Percentiles rank a stretch among this genome's conserved stretches.
phyloP scores from a whole-genome alignment of 1,140 invertebrate genomes.

The Philaenus spumarius region DNA sequence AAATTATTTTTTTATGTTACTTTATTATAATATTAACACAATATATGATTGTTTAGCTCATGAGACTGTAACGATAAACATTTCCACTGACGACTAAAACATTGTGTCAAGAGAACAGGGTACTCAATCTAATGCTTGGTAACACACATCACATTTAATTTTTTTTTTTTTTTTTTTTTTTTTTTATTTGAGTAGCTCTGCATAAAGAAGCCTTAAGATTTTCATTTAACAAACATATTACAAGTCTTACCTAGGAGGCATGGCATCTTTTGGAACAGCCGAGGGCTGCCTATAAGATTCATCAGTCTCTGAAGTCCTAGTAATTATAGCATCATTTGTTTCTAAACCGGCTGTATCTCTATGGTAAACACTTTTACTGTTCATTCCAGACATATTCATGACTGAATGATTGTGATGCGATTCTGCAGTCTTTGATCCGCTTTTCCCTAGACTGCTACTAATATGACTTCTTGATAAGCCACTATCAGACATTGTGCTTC shows the following conservation, averaged over 20 bases:
- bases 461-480: slow-evolving; percentile 16
- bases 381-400: not conserved
- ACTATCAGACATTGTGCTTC: slow-evolving; percentile 23
- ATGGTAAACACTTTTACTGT: slow-evolving; percentile 6
- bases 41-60: too few species aligned
- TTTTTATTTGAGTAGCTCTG: too few species aligned
- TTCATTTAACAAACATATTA: too few species aligned
- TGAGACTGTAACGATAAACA: too few species aligned
- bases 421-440: slow-evolving; percentile 9
- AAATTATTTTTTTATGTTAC: too few species aligned
- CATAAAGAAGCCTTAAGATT: too few species aligned
- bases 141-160: too few species aligned
- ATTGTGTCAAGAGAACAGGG: too few species aligned
- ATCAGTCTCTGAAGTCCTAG: slow-evolving; percentile 19
- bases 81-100: too few species aligned
- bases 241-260: slow-evolving; percentile 26
- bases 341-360: not conserved
- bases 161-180: too few species aligned
- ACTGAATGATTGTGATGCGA: slow-evolving; percentile 21
- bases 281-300: slow-evolving; percentile 20
- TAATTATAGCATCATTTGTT: not conserved
- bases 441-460: slow-evolving; percentile 19
- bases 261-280: slow-evolving; percentile 21
- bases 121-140: too few species aligned
- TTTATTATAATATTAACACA: too few species aligned